phyloP scores from a whole-genome alignment of 2,113 vertebrate species.

The Rattus norvegicus region GRCr8 NC_086030.1:19010001-19010500 shows the following conservation, averaged over 20 bases:
- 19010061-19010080: not conserved
- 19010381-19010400: fast-evolving
- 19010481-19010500: fast-evolving
- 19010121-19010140: not conserved
- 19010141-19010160: not conserved
- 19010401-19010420: not conserved
- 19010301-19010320: not conserved
- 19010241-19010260: conserved; percentile 88
- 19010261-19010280: conserved; percentile 87
- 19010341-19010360: not conserved
- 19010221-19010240: conserved; percentile 87
- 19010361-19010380: not conserved
- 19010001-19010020: not conserved
- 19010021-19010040: not conserved
- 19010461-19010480: not conserved
- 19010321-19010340: too few relatives aligned
- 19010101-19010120: too few relatives aligned
- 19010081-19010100: fast-evolving
- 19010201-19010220: conserved; percentile 86
- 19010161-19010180: conserved; percentile 84
- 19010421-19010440: not conserved
- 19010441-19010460: not conserved
- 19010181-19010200: conserved; percentile 87
- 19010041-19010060: fast-evolving
- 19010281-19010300: conserved; percentile 87